Conservation (phyloP, 2,113 vertebrate species). For the Neogobius melanostomus region DNA sequence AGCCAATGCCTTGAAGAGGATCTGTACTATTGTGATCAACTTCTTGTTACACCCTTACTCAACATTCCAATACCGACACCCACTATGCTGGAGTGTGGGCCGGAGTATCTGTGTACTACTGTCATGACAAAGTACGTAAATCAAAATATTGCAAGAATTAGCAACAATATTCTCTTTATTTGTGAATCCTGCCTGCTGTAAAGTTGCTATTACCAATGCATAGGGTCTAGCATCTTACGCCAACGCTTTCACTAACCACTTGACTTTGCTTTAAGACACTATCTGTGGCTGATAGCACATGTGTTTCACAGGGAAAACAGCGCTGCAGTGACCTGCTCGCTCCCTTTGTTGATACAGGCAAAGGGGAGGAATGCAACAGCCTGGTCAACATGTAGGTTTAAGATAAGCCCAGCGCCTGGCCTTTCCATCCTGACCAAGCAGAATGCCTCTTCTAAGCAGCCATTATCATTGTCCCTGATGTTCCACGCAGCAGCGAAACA, state of each 20-base stretch:
- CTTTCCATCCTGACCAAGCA: slow-evolving; percentile 37
- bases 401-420: slow-evolving; percentile 33
- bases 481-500: slow-evolving; percentile 26
- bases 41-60: too few species aligned
- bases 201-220: slow-evolving; percentile 12
- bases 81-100: too few species aligned
- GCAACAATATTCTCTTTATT: background rate
- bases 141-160: background rate
- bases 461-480: background rate
- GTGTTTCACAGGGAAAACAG: slow-evolving; percentile 30
- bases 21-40: too few species aligned
- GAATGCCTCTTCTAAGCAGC: slow-evolving; percentile 5
- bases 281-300: slow-evolving; percentile 48
- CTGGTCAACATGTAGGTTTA: slow-evolving; percentile 31
- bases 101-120: too few species aligned
- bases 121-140: too few species aligned
- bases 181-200: background rate
- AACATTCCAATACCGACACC: too few species aligned
- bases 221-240: slow-evolving; percentile 29
- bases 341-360: slow-evolving; percentile 43
- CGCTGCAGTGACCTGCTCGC: slow-evolving; percentile 7
- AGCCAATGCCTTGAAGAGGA: too few species aligned
- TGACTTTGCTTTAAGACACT: slow-evolving; percentile 21
- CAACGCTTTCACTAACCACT: slow-evolving; percentile 32
- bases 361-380: slow-evolving; percentile 57